These are phyloP conservation scores for Otis tarda DNA, from an alignment of 2,113 vertebrate species.

Conservation along the genomic window DNA sequence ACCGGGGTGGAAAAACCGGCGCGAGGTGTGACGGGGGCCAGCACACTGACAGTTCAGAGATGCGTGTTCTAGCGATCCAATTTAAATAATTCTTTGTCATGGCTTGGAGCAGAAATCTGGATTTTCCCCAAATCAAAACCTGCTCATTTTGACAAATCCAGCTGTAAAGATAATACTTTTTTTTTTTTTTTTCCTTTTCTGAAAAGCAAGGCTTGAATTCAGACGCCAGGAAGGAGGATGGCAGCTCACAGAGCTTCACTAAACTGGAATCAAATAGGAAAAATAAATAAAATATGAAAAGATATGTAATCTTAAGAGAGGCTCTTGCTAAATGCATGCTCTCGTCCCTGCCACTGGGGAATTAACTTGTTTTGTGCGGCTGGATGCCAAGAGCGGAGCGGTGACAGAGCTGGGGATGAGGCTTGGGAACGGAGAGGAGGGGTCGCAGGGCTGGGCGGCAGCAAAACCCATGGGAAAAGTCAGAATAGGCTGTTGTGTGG, in stretches of 20 bases:
- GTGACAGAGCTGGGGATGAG: neutral
- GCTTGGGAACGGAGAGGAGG: rapidly evolving
- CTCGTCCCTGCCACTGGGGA: neutral
- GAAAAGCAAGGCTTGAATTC: neutral
- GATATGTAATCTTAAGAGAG: neutral
- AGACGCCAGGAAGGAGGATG: neutral
- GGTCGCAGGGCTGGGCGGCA: neutral
- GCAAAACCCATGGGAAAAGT: neutral
- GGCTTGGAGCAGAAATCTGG: neutral
- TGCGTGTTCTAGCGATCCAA: rapidly evolving
- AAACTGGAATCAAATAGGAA: neutral
- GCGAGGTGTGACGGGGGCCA: neutral
- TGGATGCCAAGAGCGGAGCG: neutral
- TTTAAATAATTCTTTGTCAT: neutral
- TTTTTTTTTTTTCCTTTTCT: too few relatives aligned
- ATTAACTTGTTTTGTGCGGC: neutral
- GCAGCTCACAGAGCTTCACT: neutral
- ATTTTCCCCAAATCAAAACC: neutral
- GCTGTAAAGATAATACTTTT: too few relatives aligned
- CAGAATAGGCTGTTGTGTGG: neutral
- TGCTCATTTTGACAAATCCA: neutral
- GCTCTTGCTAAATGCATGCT: neutral
- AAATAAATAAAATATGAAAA: neutral
- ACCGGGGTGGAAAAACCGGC: neutral
- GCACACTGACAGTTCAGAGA: neutral